Evolutionary conservation across 2,797 vertebrate species (phyloP).

Genomic region (Vipera ursinii): DNA sequence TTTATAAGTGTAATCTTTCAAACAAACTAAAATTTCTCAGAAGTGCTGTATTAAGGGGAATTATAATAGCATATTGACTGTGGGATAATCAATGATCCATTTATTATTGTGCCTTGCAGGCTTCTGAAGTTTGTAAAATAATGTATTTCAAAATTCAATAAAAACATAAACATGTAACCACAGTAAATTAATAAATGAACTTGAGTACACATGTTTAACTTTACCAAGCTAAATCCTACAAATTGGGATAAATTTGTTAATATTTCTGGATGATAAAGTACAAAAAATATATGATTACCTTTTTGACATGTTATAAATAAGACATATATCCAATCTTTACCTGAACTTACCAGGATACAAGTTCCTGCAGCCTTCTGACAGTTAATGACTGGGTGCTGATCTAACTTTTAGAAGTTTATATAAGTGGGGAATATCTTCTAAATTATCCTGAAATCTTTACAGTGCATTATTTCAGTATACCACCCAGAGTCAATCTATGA

Average conservation of each 20-base stretch:
- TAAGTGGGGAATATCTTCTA: neutral
- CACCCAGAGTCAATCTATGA: neutral
- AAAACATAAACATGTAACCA: slow-evolving; percentile 46
- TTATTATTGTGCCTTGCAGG: slow-evolving; percentile 68
- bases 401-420: neutral
- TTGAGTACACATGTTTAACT: slow-evolving; percentile 28
- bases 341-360: neutral
- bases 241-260: neutral
- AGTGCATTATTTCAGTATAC: neutral
- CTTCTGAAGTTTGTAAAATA: slow-evolving; percentile 64
- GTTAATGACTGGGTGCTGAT: neutral
- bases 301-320: neutral
- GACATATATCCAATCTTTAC: neutral
- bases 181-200: slow-evolving; percentile 46
- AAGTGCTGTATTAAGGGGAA: slow-evolving; percentile 71
- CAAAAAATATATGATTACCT: neutral
- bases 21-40: slow-evolving; percentile 57
- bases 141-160: slow-evolving; percentile 69
- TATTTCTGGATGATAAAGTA: neutral
- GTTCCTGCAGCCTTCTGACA: neutral
- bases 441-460: neutral
- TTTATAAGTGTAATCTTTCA: slow-evolving; percentile 59
- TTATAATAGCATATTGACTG: slow-evolving; percentile 73
- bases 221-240: slow-evolving; percentile 5
- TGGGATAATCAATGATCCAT: slow-evolving; percentile 66